Evolutionary conservation across 2,113 vertebrate species (phyloP), one percentile per base, ranked within the genome.

Genomic region (Lepus americanus): DNA sequence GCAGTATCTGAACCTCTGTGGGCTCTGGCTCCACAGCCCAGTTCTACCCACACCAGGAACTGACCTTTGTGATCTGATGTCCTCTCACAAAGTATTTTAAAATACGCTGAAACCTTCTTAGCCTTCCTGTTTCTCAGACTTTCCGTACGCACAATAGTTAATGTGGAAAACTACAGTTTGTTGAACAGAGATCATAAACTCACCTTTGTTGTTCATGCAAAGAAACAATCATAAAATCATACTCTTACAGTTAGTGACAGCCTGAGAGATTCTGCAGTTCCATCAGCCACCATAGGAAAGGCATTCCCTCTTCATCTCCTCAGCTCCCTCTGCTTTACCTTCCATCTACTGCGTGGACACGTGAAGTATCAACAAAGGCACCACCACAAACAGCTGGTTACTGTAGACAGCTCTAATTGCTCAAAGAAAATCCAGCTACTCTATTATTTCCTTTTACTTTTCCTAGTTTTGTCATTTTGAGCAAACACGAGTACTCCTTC

Each of bases 321-420:
- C 8, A 2, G 4, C 12, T 27, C 13, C 0, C 14, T 4, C 9
- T 2, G 3, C 63, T 22, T 51, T n/a, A n/a, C 1, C 17, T 3
- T 31, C n/a, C 27, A 9, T 9, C 13, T 13, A 6, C 22, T 29
- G 31, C 8, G 11, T 44, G 19, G 53, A 19, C 20, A 74, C 63
- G 5, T 80, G 44, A 70, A n/a, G 1, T 20, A 0, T 6, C 2
- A 82, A 25, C 78, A 55, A 72, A 36, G 23, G 72, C 44, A 27
- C 17, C 6, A 25, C 0, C 31, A 27, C 8, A 10, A 22, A 36
- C 16, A 14, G 12, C 31, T 1, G 12, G 0, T 9, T 1, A n/a
- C 19, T 23, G 14, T 6, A 76, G 53, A 67, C 4, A 82, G 11
- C 36, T 33, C 10, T 25, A 13, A 86, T 1, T 19, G 59, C 49